Conservation (phyloP, 1,140 invertebrate species). For the Probaryconus sp. region DNA sequence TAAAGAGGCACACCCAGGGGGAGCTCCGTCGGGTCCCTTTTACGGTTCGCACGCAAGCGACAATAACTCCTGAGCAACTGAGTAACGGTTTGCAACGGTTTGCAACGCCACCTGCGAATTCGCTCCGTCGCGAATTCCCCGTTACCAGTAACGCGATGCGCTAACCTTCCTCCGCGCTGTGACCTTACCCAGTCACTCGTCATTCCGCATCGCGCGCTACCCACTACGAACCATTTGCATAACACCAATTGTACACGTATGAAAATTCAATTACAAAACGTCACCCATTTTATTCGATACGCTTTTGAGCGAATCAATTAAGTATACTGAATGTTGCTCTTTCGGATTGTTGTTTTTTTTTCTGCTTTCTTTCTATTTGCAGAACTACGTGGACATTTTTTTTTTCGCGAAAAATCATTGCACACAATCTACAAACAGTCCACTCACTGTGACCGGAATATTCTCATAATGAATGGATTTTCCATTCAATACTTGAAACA, state of each 20-base stretch:
- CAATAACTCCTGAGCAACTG: conserved; percentile 45
- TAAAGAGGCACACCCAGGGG: conserved; percentile 69
- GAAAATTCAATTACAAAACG: conserved; percentile 13
- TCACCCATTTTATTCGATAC: not conserved
- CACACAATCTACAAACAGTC: too few species aligned
- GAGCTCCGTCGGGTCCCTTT: conserved; percentile 56
- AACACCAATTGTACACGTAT: conserved; percentile 49
- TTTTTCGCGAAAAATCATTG: too few species aligned
- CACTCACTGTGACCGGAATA: too few species aligned
- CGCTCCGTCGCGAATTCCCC: conserved; percentile 11
- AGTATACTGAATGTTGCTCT: too few species aligned
- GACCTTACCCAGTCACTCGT: conserved; percentile 72
- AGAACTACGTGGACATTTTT: too few species aligned
- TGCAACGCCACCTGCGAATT: conserved; percentile 45
- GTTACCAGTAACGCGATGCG: conserved; percentile 23
- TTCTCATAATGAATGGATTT: too few species aligned
- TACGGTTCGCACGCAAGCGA: conserved; percentile 63
- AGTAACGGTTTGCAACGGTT: too few species aligned
- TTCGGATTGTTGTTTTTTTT: too few species aligned
- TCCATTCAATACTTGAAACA: too few species aligned
- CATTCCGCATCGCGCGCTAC: conserved; percentile 57
- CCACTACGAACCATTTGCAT: conserved; percentile 61
- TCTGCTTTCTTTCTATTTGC: too few species aligned
- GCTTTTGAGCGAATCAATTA: too few species aligned
- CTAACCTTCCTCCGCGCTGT: conserved; percentile 68